Base-by-base conservation (phyloP, 2,113 vertebrate species). In the Leucoraja erinaceus region DNA sequence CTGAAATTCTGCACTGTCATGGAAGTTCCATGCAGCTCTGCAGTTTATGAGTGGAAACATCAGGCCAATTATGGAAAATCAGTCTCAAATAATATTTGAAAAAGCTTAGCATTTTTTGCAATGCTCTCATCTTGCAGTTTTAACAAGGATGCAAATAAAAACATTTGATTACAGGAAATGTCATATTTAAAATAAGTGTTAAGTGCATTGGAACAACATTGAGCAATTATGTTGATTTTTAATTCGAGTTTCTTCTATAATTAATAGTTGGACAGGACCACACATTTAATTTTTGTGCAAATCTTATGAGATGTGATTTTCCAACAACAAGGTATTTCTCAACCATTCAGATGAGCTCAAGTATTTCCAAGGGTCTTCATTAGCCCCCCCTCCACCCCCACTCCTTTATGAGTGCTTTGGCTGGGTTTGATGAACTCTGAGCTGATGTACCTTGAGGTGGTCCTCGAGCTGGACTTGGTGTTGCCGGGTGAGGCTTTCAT, bases 401-500 rank as follows among this genome's bases (percentile, higher is more conserved):
- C n/a, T n/a, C 28, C 25, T 47, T 20, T 38, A 70, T 47, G 20
- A 47, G 66, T n/a, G 14, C 63, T 20, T 72, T 72, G 66, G 1
- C 31, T 88, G 59, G 59, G n/a, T 63, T 86, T 88, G 83, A 88
- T 61, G 54, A 59, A 54, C 63, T 90, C n/a, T 90, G 14, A 90
- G n/a, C 86, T 66, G 86, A 25, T 31, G 54, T 97, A 99, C 99
- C 98, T 99, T 99, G 95, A 99, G 97, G 95, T 99, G 98, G 94
- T 99, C 98, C 96, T 99, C 98, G 93, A 99, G 98, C 95, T 99
- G 99, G 93, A 98, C 99, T 95, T 99, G 98, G 94, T 99, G 99
- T 96, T 99, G 98, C 88, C 98, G 97, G 38, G 97, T 98, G 96
- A 99, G 94, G 95, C 98, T 99, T 95, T 99, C 98, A 22, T 99